Percentiles rank a stretch among this genome's conserved stretches.
Evolutionary conservation across 2,888 invertebrate species (phyloP).

Genomic region (Anaspis maculata): DNA sequence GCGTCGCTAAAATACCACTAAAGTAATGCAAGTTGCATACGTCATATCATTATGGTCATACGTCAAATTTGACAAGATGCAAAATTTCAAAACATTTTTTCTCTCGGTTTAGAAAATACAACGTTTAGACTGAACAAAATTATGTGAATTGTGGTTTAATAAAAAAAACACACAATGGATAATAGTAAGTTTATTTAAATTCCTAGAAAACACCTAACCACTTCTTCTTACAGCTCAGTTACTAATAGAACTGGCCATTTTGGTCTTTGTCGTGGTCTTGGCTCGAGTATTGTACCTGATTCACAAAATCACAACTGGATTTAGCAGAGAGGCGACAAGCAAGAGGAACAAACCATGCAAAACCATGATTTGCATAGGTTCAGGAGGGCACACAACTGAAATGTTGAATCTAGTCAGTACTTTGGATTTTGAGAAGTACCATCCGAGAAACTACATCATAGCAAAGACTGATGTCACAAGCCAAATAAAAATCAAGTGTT

Average conservation of each 20-base stretch:
- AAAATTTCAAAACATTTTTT: too few relatives aligned
- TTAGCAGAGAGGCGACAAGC: conserved; percentile 24
- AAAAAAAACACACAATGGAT: too few relatives aligned
- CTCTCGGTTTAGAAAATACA: too few relatives aligned
- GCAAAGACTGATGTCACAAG: conserved; percentile 75
- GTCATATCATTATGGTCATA: too few relatives aligned
- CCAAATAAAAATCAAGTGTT: conserved; percentile 53
- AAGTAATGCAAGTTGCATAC: too few relatives aligned
- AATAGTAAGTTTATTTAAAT: too few relatives aligned
- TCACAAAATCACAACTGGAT: conserved; percentile 38
- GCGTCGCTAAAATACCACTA: too few relatives aligned
- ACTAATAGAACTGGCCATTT: conserved; percentile 22
- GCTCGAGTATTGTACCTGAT: conserved; percentile 34
- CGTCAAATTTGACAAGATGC: too few relatives aligned
- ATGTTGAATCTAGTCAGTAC: conserved; percentile 65
- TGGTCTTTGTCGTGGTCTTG: conserved; percentile 27
- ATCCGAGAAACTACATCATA: conserved; percentile 68
- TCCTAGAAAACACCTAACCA: too few relatives aligned
- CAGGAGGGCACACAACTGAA: conserved; percentile 94
- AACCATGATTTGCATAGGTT: conserved; percentile 62
- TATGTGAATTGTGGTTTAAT: too few relatives aligned
- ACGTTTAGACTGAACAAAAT: too few relatives aligned
- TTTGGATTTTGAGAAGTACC: conserved; percentile 56
- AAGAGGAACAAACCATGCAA: conserved; percentile 29
- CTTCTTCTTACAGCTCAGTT: conserved; percentile 24